Conservation (phyloP, 2,797 vertebrate species). For the Nyctalus aviator region DNA sequence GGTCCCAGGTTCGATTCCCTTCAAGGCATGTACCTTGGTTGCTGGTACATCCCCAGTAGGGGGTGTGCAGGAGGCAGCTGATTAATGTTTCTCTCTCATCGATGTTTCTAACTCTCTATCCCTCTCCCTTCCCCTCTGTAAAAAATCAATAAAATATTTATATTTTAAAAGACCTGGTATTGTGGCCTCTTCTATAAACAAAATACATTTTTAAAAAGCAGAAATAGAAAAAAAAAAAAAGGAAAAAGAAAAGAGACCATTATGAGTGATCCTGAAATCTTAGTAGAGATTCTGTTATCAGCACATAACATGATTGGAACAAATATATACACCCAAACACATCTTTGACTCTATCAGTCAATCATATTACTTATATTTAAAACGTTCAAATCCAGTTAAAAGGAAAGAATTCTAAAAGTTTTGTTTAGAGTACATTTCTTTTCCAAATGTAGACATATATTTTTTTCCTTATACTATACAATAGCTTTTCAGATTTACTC, state of each 20-base stretch:
- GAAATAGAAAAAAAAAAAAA: background rate
- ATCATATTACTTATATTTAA: background rate
- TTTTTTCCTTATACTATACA: background rate
- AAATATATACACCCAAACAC: background rate
- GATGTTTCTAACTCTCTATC: too few relatives aligned
- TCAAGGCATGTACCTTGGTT: too few relatives aligned
- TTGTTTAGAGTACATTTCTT: conserved; percentile 42
- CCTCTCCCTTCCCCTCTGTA: too few relatives aligned
- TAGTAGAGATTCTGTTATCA: background rate
- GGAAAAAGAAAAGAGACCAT: background rate
- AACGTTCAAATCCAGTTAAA: background rate
- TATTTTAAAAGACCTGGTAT: background rate
- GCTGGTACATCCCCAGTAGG: too few relatives aligned
- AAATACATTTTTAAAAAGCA: conserved; percentile 7
- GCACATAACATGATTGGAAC: background rate
- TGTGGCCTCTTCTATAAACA: background rate
- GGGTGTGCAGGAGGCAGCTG: too few relatives aligned
- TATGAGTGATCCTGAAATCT: background rate
- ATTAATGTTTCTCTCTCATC: too few relatives aligned
- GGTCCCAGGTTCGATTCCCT: too few relatives aligned
- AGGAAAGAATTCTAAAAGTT: background rate
- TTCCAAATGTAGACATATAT: background rate
- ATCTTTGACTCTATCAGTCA: background rate
- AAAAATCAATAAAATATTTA: too few relatives aligned
- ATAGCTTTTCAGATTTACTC: conserved; percentile 25